Evolutionary conservation across 1,140 invertebrate genomes (phyloP), one percentile per base, ranked within the genome.

Genomic region (Scylla paramamosain): DNA sequence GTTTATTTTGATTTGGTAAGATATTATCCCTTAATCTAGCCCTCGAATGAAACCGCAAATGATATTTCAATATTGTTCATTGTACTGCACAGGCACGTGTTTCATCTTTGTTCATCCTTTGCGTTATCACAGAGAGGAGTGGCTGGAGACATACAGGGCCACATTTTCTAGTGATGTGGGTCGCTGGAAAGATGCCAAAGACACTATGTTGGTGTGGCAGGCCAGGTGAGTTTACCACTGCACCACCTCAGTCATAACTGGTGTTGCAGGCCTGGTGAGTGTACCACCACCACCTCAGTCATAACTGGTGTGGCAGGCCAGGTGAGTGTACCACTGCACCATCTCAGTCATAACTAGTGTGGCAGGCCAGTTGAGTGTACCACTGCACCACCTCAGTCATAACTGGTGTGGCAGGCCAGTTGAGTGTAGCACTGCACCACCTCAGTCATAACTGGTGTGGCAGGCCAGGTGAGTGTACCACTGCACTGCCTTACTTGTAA

Each of bases 171-270:
- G 84, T 46, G 93, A 94, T 83, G 83, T 94, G n/a, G 16, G 31
- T 8, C 88, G 67, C 31, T 94, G 93, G 93, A 94, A 91, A 52
- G 89, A 91, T 29, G 93, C 93, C 7, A 45, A n/a, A n/a, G 89
- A 94, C 77, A 52, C 67, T 4, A 94, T 94, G 88, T 16, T 91
- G 31, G 93, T 94, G 31, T 94, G 93, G 93, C 93, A 94, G 77
- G 93, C 93, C 45, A 94, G 93, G 93, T 91, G 46, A 91, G 67
- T 6, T 39, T 8, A 83, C 45, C n/a, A n/a, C 3, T 89, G 0
- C 25, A 32, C n/a, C 25, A 25, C 39, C 45, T 20, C 32, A 3
- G 4, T 2, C 32, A 89, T 39, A 77, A 25, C 32, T 31, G n/a
- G 16, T 31, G 2, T 25, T 89, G 28, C 87, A 89, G 16, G 87